Conservation (phyloP, 2,888 invertebrate genomes). For the Tiliacea citrago region DNA sequence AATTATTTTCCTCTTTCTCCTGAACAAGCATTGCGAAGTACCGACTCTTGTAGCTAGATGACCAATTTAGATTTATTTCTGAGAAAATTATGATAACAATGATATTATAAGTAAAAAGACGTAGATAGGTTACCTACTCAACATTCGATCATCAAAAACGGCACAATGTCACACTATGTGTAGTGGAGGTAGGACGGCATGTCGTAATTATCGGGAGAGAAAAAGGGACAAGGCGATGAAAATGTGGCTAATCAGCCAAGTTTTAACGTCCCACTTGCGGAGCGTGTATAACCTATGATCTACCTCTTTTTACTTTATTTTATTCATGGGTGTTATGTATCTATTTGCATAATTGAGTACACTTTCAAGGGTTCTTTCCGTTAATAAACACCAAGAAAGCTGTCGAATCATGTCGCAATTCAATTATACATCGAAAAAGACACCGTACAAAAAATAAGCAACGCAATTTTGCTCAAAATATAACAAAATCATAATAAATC, state of each 20-base stretch:
- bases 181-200: no score
- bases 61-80: background rate
- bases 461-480: slow-evolving; percentile 28
- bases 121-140: no score
- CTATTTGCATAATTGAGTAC: slow-evolving; percentile 35
- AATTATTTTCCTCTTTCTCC: background rate
- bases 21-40: background rate
- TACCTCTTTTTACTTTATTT: no score
- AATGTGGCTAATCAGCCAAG: no score
- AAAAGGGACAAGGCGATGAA: no score
- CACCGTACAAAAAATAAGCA: slow-evolving; percentile 31
- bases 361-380: background rate
- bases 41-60: background rate
- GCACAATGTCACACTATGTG: no score
- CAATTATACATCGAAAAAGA: slow-evolving; percentile 31
- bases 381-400: slow-evolving; percentile 33
- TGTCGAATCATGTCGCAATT: slow-evolving; percentile 39
- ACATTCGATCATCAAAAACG: no score
- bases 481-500: slow-evolving; percentile 54
- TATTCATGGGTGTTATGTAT: background rate
- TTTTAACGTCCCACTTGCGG: no score
- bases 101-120: no score
- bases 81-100: background rate
- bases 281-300: no score
- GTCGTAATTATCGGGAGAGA: no score